Evolutionary conservation across 2,888 invertebrate genomes (phyloP), one percentile per base, ranked within the genome.

Genomic region (Callimorpha dominula): DNA sequence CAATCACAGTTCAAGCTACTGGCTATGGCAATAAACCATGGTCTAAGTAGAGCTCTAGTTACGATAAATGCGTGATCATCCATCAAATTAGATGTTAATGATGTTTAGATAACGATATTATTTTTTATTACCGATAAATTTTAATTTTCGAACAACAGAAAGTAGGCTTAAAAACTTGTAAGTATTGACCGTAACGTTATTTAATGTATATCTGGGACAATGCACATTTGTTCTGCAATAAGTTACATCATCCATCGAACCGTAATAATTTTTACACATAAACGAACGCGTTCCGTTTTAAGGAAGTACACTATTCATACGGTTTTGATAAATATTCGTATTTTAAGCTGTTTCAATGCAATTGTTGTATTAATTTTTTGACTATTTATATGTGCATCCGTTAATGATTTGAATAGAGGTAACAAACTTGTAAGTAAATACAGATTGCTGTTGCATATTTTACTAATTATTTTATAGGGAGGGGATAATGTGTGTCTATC

Each of bases 171-270:
- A 60, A 78, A 78, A 77, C 68, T 80, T 67, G 71, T 71, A 81
- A 81, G 78, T 82, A 77, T 70, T 84, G 85, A 89, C 87, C 89
- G 87, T 83, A 83, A 85, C 88, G 82, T 70, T 82, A 82, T 80
- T 79, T 78, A 77, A 75, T 75, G 81, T 82, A 75, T 74, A 85
- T 78, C 82, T 87, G 81, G 88, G 78, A 85, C 88, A 86, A 81
- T 83, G 76, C 81, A 84, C 80, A 85, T 86, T 85, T 77, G 74
- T 87, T 86, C 85, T 88, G 87, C 88, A 90, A 90, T 77, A 77
- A 52, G 54, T 89, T 88, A 81, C 85, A 85, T 87, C 86, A 89
- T 50, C 80, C 82, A 87, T 88, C 80, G 85, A 78, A 83, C 75
- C 79, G 87, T 82, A 78, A 84, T 83, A 85, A 71, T 78, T 86